Percentiles rank a stretch among this genome's conserved stretches.
Conservation (phyloP, 2,888 invertebrate species). For the Laspeyria flexula region DNA sequence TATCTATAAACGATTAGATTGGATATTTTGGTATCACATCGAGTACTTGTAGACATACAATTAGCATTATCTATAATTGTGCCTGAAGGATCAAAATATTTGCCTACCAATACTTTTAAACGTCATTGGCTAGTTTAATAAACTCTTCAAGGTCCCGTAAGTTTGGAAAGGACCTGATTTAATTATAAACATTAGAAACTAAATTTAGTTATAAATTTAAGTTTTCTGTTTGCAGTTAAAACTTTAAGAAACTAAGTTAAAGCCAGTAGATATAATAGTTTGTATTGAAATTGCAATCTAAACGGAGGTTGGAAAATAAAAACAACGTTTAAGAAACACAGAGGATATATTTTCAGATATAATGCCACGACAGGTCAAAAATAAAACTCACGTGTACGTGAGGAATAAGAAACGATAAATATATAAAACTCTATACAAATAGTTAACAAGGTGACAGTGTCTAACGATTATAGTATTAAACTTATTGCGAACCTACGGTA, state of each 20-base stretch:
- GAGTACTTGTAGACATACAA: constrained; percentile 23
- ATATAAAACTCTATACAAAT: constrained; percentile 84
- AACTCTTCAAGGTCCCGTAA: neutral
- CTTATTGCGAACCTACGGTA: constrained; percentile 33
- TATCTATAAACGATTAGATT: constrained; percentile 45
- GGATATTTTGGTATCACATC: constrained; percentile 31
- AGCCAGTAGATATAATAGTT: too few relatives aligned
- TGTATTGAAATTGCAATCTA: too few relatives aligned
- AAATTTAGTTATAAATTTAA: too few relatives aligned
- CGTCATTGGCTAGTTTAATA: constrained; percentile 2
- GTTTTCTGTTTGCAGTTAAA: too few relatives aligned
- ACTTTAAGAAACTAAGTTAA: too few relatives aligned
- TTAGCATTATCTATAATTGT: constrained; percentile 32
- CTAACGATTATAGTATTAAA: constrained; percentile 50
- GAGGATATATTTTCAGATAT: constrained; percentile 84
- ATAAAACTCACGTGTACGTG: constrained; percentile 77
- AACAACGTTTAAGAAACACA: constrained; percentile 76
- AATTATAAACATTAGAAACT: neutral
- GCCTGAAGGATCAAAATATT: constrained; percentile 32
- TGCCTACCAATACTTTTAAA: constrained; percentile 10
- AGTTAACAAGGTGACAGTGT: constrained; percentile 80
- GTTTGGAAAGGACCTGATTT: neutral
- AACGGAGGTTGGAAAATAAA: neutral
- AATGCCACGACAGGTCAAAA: constrained; percentile 84
- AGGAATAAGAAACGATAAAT: constrained; percentile 79